Evolutionary conservation across 1,140 invertebrate species (phyloP), one percentile per base, ranked within the genome.

Genomic region (Drosophila takahashii): DNA sequence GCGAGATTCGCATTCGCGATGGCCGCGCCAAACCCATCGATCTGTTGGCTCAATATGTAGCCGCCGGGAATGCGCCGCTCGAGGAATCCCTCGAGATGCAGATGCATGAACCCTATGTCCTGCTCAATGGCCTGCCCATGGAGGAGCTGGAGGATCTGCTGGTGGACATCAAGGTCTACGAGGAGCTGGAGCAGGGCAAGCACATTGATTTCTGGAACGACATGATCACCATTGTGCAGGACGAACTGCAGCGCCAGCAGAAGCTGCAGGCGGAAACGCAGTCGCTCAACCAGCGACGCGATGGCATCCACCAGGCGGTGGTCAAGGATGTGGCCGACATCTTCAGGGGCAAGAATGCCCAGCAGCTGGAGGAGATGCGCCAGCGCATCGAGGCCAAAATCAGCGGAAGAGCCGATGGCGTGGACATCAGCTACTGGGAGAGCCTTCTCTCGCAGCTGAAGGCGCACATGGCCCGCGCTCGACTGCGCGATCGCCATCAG

Each of bases 341-440:
- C 13, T 99, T 99, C 91, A 97, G 98, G 92, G 97, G 98, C 3
- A 99, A 99, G 93, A 96, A 97, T 0, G 96, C 97, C 1, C 93
- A 94, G 1, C 97, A 99, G 92, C 93, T 99, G 57, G 95, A 96
- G 73, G 94, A 95, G 44, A 93, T 99, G 64, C 96, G 99, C 90
- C 92, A 93, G 13, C 95, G 97, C 91, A 99, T 99, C 77, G 96
- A 98, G 92, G 93, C 94, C 8, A 99, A 99, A 94, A 97, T 99
- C 34, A 94, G 93, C 73, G 95, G 95, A 0, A 95, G 96, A 54
- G 95, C 95, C 44, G 97, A 98, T 92, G 98, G 98, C 36, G 95
- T 99, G 42, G 98, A 99, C 93, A 96, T 99, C 69, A 97, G 97
- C 50, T 99, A 99, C 93, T 99, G 98, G 98, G 98, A 99, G 93